Conservation (phyloP, 2,113 vertebrate genomes). For the Nansenia antarctica region DNA sequence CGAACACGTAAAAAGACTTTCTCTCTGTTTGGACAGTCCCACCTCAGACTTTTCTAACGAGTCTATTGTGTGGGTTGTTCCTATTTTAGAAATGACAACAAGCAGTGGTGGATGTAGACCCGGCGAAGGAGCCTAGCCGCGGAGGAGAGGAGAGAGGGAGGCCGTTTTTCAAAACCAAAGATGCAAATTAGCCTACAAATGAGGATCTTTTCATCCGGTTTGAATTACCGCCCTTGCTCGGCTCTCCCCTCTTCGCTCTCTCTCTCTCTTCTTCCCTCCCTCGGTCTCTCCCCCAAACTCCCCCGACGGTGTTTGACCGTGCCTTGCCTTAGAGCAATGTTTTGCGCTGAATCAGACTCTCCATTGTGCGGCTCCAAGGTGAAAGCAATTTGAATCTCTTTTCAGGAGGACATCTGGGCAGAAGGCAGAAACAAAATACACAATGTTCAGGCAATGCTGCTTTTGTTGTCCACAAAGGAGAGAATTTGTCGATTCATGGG, state of each 20-base stretch:
- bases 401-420: conserved; percentile 24
- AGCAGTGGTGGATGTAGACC: neutral
- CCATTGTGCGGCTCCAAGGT: conserved; percentile 26
- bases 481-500: conserved; percentile 49
- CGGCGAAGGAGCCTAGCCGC: neutral
- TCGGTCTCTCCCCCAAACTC: neutral
- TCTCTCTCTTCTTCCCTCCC: neutral
- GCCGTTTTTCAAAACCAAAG: conserved; percentile 13
- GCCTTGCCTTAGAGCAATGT: neutral
- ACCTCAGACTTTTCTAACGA: conserved; percentile 6
- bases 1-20: conserved; percentile 41
- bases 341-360: conserved; percentile 24
- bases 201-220: conserved; percentile 26
- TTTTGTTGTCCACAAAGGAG: conserved; percentile 50
- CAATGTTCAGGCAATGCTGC: conserved; percentile 38
- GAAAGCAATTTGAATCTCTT: conserved; percentile 52
- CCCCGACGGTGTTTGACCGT: neutral
- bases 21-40: conserved; percentile 36
- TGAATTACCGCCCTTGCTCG: neutral
- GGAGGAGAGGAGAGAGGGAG: conserved; percentile 9
- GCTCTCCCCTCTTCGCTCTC: neutral
- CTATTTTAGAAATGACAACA: neutral
- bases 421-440: conserved; percentile 54
- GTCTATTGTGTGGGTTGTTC: neutral
- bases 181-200: conserved; percentile 19